Conservation (phyloP, 2,797 vertebrate genomes). For the Enteromius radiatus region DNA sequence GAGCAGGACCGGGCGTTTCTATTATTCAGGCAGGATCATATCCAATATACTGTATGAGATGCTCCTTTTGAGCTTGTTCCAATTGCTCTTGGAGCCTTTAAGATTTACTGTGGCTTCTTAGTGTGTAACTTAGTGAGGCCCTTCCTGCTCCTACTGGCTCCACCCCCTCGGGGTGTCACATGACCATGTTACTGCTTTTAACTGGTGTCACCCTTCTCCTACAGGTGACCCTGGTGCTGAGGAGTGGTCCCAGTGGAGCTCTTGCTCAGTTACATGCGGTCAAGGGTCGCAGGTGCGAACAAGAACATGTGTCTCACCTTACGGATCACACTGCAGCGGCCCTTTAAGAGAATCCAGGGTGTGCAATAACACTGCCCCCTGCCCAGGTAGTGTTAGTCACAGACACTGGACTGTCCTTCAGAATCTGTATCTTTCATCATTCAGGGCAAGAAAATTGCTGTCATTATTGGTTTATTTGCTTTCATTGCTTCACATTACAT, state of each 20-base stretch:
- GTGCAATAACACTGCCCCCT: slow-evolving; percentile 99
- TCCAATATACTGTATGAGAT: not conserved
- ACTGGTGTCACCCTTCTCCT: slow-evolving; percentile 92
- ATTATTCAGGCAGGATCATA: slow-evolving; percentile 49
- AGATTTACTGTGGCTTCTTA: slow-evolving; percentile 42
- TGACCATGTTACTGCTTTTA: slow-evolving; percentile 85
- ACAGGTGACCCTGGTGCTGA: slow-evolving; percentile 99
- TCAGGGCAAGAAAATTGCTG: slow-evolving; percentile 68
- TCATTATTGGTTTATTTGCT: slow-evolving; percentile 57
- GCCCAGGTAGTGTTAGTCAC: slow-evolving; percentile 99
- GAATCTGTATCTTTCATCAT: slow-evolving; percentile 62
- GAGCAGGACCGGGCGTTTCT: not conserved
- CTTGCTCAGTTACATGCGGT: slow-evolving; percentile 99
- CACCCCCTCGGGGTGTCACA: slow-evolving; percentile 62
- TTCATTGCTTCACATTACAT: slow-evolving; percentile 39
- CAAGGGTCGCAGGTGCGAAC: slow-evolving; percentile 99
- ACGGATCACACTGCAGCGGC: slow-evolving; percentile 99
- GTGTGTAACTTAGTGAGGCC: slow-evolving; percentile 45
- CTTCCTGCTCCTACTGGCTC: slow-evolving; percentile 55
- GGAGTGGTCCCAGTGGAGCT: slow-evolving; percentile 99
- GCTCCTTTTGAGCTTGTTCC: slow-evolving; percentile 11
- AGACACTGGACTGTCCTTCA: slow-evolving; percentile 82
- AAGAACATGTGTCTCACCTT: slow-evolving; percentile 99
- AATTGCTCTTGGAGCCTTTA: slow-evolving; percentile 2
- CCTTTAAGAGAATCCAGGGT: slow-evolving; percentile 99